Evolutionary conservation across 2,888 invertebrate genomes (phyloP), one percentile per base, ranked within the genome.

Genomic region (Leucophora obtusa): DNA sequence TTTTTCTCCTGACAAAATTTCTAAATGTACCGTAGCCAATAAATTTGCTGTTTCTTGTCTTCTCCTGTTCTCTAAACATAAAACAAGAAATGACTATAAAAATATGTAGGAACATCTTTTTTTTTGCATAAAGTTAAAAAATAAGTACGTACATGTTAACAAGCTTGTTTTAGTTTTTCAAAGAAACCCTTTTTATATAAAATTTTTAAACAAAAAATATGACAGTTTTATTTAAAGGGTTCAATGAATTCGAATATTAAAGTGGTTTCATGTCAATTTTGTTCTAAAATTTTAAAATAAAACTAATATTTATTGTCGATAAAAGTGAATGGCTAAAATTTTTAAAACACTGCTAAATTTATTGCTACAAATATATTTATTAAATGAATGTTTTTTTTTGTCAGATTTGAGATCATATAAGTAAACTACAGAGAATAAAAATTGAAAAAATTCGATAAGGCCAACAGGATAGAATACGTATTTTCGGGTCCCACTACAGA

Each of bases 21-120:
- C 73, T 81, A 81, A 81, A 81, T 77, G 81, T 81, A 77, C 65
- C 81, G 77, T 81, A 58, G 77, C 81, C 81, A 81, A 81, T 81
- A 81, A 81, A 81, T 81, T 81, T 70, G 28, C 28, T 28, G 35
- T 18, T 28, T 38, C 43, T 38, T 60, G 69, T 60, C 60, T 21
- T 35, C 38, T 33, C 11, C n/a, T 71, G 59, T 21, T 28, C 14
- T 43, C 15, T 14, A 47, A 54, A 63, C 43, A 51, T 11, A 24
- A 56, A 43, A 24, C 35, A 24, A 43, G 38, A 62, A 68, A 43
- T 33, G 58, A 43, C 7, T 38, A 14, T 38, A 1, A 18, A 54
- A 53, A 62, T 62, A 38, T 33, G 33, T 6, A 28, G 11, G 33
- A 24, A 17, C 5, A 43, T 28, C 1, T 28, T 28, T 62, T 56